These are phyloP conservation scores for Acromyrmex heyeri DNA, from an alignment of 1,140 invertebrate genomes.

Conservation along the genomic window DNA sequence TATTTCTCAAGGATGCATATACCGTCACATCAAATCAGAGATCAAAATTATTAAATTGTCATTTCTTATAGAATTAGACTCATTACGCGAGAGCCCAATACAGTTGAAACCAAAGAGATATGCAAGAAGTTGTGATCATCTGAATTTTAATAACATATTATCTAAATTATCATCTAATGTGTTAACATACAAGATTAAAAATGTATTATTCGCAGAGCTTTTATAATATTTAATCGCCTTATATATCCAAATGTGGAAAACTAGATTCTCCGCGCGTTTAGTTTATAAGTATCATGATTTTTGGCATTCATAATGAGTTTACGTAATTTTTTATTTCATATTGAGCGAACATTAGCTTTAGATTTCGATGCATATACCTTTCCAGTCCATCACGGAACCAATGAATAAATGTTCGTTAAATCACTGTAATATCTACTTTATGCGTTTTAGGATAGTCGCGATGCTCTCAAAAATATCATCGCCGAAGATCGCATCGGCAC, in stretches of 20 bases:
- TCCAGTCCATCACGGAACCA: neutral
- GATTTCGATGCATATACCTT: slow-evolving; percentile 1
- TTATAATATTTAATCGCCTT: slow-evolving; percentile 7
- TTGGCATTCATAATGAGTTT: slow-evolving; percentile 21
- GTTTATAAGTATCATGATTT: slow-evolving; percentile 24
- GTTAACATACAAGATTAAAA: slow-evolving; percentile 7
- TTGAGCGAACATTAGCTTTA: neutral
- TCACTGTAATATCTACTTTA: slow-evolving; percentile 10
- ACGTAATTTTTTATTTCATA: slow-evolving; percentile 18
- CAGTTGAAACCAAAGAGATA: slow-evolving; percentile 39
- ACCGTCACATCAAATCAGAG: neutral
- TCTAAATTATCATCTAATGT: neutral
- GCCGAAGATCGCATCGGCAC: neutral
- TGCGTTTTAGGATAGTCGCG: slow-evolving; percentile 21
- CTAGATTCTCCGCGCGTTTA: slow-evolving; percentile 10
- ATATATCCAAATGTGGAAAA: neutral
- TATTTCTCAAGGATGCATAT: neutral
- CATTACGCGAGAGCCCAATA: neutral
- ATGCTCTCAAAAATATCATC: neutral
- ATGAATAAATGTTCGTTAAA: slow-evolving; percentile 19
- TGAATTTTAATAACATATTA: neutral
- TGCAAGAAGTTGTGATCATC: slow-evolving; percentile 5
- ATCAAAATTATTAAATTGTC: slow-evolving; percentile 24
- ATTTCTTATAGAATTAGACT: slow-evolving; percentile 32
- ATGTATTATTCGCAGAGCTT: slow-evolving; percentile 1